A percentile compares a stretch with the other conserved stretches of the same genome.
phyloP scores from a whole-genome alignment of 2,888 invertebrate species.

The Coronaproctus castanopsis region DNA sequence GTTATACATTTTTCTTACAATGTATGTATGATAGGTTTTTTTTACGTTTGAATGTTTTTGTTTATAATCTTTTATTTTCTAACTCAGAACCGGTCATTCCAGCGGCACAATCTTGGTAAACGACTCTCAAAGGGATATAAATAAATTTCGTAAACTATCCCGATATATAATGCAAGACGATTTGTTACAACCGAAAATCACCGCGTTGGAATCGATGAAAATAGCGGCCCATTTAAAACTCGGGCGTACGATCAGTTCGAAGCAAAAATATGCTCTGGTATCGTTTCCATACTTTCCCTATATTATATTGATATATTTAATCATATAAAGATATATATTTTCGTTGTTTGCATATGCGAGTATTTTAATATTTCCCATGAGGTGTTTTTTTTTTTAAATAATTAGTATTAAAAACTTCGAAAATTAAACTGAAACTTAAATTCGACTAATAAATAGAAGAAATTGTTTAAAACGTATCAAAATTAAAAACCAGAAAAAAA shows the following conservation, averaged over 20 bases:
- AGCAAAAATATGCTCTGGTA: slow-evolving; percentile 41
- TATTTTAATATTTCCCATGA: not conserved
- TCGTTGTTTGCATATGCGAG: not conserved
- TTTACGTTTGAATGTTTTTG: no score
- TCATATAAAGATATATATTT: not conserved
- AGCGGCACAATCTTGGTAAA: slow-evolving; percentile 60
- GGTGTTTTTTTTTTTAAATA: not conserved
- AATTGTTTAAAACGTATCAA: no score
- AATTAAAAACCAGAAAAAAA: no score
- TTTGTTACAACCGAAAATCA: slow-evolving; percentile 62
- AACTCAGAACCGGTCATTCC: slow-evolving; percentile 41
- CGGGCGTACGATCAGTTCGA: slow-evolving; percentile 36
- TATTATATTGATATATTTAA: no score
- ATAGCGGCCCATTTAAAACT: slow-evolving; percentile 80
- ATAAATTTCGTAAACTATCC: slow-evolving; percentile 65
- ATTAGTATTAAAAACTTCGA: not conserved
- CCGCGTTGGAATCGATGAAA: slow-evolving; percentile 69
- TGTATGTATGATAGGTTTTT: no score
- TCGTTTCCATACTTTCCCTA: not conserved
- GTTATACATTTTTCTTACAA: no score
- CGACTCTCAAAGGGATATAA: slow-evolving; percentile 50
- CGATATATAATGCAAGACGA: slow-evolving; percentile 94
- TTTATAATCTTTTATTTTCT: no score
- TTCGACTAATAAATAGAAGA: no score
- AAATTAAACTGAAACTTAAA: no score